Evolutionary conservation across 2,113 vertebrate genomes (phyloP).

Genomic region (Shinisaurus crocodilurus): DNA sequence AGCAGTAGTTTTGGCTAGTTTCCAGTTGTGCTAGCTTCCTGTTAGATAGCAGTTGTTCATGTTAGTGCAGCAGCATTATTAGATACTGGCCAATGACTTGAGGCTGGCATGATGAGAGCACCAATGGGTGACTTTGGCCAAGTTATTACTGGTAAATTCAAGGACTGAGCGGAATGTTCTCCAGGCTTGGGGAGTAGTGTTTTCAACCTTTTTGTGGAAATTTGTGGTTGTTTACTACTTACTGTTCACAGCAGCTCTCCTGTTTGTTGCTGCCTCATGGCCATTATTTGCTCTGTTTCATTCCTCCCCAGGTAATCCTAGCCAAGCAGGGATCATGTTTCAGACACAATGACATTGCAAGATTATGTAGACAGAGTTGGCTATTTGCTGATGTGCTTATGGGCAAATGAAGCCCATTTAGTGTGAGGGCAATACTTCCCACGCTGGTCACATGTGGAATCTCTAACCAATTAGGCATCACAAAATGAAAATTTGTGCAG

Average conservation of each 20-base stretch:
- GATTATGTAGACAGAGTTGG: neutral
- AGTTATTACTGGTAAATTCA: neutral
- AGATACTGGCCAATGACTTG: neutral
- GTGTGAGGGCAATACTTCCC: neutral
- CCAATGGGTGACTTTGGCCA: neutral
- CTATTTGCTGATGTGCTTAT: neutral
- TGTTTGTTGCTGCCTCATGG: neutral
- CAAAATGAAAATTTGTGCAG: neutral
- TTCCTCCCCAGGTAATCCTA: neutral
- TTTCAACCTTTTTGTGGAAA: too few relatives aligned
- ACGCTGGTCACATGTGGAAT: neutral
- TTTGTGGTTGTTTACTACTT: too few relatives aligned
- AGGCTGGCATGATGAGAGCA: neutral
- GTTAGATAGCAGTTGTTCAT: too few relatives aligned
- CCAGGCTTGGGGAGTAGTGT: neutral
- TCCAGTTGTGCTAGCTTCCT: too few relatives aligned
- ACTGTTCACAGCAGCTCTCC: neutral
- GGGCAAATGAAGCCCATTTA: neutral
- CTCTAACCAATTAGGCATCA: neutral
- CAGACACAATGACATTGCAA: neutral
- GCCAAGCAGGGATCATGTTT: neutral
- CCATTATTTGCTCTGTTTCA: neutral
- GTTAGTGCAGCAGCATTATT: too few relatives aligned
- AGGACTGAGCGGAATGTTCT: too few relatives aligned
- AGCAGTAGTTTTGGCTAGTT: too few relatives aligned